Evolutionary conservation across 2,797 vertebrate genomes (phyloP).

Genomic region (Vireo griseus): DNA sequence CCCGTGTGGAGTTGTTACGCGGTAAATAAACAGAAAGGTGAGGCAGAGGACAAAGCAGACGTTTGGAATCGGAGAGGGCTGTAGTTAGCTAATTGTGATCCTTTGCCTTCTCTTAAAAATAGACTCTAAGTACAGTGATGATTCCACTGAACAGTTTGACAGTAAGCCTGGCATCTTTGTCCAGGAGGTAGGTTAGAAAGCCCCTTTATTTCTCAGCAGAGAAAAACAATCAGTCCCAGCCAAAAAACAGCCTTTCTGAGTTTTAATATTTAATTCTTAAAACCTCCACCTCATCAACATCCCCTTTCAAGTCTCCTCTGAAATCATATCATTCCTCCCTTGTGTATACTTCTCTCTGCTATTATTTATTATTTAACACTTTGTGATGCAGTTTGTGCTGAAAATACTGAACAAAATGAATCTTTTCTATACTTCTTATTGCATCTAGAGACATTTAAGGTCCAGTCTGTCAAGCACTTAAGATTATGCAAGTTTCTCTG

Average conservation of each 20-base stretch:
- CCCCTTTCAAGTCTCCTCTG: conserved; percentile 45
- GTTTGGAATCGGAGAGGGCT: conserved; percentile 39
- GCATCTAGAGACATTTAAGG: neutral
- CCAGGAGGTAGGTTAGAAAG: neutral
- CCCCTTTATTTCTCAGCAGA: neutral
- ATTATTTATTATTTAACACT: conserved; percentile 66
- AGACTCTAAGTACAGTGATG: conserved; percentile 34
- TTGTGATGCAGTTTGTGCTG: conserved; percentile 48
- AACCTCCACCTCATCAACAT: conserved; percentile 49
- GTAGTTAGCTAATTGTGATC: conserved; percentile 19
- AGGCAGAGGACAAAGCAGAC: conserved; percentile 45
- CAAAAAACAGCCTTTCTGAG: neutral
- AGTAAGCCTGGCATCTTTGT: neutral
- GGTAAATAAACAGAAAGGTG: conserved; percentile 23
- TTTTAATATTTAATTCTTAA: conserved; percentile 64
- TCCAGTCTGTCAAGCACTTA: neutral
- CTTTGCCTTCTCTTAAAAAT: conserved; percentile 56
- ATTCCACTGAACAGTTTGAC: neutral
- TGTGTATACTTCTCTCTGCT: conserved; percentile 22
- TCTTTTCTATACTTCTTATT: neutral
- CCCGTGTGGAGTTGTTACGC: neutral
- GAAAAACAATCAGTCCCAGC: neutral
- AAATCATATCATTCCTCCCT: conserved; percentile 41
- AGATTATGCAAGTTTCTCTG: conserved; percentile 1
- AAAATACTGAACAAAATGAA: conserved; percentile 18